phyloP scores from a whole-genome alignment of 2,888 invertebrate species.

The Leptinotarsa haldemani region DNA sequence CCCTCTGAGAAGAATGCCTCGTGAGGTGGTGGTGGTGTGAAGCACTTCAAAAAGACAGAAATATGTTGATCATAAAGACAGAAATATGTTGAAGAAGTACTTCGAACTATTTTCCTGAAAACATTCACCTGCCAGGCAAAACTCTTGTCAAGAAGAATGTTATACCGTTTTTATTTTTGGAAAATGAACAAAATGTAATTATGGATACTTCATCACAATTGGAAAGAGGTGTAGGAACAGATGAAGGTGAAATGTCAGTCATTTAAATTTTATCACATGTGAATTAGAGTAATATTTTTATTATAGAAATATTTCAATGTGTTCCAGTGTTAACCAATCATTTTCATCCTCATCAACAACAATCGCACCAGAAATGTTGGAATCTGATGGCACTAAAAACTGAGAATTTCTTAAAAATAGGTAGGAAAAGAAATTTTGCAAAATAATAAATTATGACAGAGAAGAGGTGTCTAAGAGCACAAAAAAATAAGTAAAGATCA shows the following conservation, averaged over 20 bases:
- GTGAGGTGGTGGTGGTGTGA: no score
- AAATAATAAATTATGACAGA: not conserved
- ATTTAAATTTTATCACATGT: not conserved
- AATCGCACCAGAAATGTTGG: not conserved
- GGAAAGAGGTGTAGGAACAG: not conserved
- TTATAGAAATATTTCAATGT: not conserved
- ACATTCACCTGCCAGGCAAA: not conserved
- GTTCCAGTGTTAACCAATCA: not conserved
- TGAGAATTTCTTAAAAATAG: not conserved
- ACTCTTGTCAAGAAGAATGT: no score
- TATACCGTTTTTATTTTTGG: not conserved
- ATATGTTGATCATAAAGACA: not conserved
- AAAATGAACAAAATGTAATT: not conserved
- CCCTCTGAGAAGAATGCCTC: not conserved
- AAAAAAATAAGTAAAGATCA: no score
- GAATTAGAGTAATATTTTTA: not conserved
- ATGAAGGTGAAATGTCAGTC: slow-evolving; percentile 1
- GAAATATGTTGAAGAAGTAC: not conserved
- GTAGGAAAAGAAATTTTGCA: not conserved
- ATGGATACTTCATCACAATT: not conserved
- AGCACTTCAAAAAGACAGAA: not conserved
- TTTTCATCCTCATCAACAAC: not conserved
- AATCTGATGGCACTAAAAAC: not conserved
- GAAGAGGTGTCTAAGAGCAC: not conserved
- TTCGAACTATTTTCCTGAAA: slow-evolving; percentile 3